These are phyloP conservation scores for Trematomus loennbergii DNA, from an alignment of 2,113 vertebrate genomes.

Conservation along the genomic window DNA sequence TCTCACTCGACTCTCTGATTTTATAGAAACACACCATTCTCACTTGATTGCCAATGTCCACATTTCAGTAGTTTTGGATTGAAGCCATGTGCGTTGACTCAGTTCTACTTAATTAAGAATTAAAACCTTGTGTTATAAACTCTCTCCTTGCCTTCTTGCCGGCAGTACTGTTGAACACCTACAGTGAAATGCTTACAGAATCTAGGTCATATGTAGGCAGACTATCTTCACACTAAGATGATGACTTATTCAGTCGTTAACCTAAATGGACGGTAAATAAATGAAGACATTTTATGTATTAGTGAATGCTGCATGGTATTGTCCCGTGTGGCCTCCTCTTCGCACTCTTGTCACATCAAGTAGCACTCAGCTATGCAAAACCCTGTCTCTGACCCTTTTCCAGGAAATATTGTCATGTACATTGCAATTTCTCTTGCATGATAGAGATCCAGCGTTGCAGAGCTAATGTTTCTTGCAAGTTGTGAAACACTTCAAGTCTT, in stretches of 20 bases:
- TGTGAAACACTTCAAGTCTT: constrained; percentile 7
- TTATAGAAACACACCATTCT: background rate
- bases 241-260: constrained; percentile 61
- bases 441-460: background rate
- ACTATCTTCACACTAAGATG: constrained; percentile 16
- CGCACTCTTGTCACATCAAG: constrained; percentile 12
- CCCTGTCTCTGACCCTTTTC: background rate
- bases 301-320: constrained; percentile 6
- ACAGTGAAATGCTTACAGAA: constrained; percentile 2
- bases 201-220: constrained; percentile 37
- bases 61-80: background rate
- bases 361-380: constrained; percentile 18
- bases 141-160: background rate
- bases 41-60: too few species aligned
- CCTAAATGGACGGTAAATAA: constrained; percentile 60
- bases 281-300: constrained; percentile 56
- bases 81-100: background rate
- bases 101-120: background rate
- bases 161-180: background rate
- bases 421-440: background rate
- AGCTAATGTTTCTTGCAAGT: background rate
- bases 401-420: background rate
- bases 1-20: background rate
- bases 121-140: background rate
- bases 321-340: constrained; percentile 9